These are phyloP conservation scores for Conomelus anceps DNA, from an alignment of 2,888 invertebrate species.

Conservation along the genomic window DNA sequence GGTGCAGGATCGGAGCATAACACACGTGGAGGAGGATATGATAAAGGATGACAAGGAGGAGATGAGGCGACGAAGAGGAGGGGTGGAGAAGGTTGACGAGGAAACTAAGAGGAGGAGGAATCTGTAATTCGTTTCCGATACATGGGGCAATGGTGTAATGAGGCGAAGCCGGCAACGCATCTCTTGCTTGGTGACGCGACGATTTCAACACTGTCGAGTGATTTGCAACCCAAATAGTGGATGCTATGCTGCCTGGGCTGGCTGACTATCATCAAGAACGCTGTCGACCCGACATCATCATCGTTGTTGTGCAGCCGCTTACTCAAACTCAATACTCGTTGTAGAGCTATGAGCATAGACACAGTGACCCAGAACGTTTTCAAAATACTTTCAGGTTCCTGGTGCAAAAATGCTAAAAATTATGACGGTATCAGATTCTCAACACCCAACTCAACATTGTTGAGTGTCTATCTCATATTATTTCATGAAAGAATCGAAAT, in stretches of 20 bases:
- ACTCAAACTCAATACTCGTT: neutral
- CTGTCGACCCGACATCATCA: neutral
- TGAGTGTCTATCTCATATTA: too few species aligned
- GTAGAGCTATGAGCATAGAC: neutral
- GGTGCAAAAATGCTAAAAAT: too few species aligned
- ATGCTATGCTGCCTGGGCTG: neutral
- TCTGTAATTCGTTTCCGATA: conserved; percentile 13
- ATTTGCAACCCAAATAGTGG: conserved; percentile 10
- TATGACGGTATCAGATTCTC: too few species aligned
- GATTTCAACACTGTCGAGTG: conserved; percentile 1
- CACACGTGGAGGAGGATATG: neutral
- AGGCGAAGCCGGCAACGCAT: neutral
- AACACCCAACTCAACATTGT: too few species aligned
- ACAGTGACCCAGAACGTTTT: too few species aligned
- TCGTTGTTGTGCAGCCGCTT: neutral
- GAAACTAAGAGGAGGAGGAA: neutral
- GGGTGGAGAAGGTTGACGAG: too few species aligned
- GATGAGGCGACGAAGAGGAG: neutral
- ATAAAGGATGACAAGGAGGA: neutral
- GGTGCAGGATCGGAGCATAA: neutral
- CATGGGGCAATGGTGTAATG: conserved; percentile 7
- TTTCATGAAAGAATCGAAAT: too few species aligned
- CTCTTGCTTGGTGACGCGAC: neutral
- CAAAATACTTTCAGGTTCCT: too few species aligned
- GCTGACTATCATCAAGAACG: neutral